These are phyloP conservation scores for Falco peregrinus DNA, from an alignment of 2,797 vertebrate genomes.

Conservation along the genomic window DNA sequence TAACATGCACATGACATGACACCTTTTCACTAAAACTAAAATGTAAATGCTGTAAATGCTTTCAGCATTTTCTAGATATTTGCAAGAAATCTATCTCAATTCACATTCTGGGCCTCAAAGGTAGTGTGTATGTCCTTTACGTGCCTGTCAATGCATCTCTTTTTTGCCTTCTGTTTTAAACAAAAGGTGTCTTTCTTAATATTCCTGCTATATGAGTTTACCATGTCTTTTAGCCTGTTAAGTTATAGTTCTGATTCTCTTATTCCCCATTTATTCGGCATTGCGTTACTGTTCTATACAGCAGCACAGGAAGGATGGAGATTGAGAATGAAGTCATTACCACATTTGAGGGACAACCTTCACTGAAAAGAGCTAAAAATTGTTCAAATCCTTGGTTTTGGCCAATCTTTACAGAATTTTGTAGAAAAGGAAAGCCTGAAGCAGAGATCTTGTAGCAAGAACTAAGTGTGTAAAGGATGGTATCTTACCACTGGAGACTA, in stretches of 20 bases:
- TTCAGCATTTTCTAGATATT: neutral
- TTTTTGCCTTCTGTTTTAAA: fast-evolving
- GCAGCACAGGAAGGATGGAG: neutral
- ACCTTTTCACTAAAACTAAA: neutral
- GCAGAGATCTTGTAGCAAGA: neutral
- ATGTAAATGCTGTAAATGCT: neutral
- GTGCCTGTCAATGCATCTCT: fast-evolving
- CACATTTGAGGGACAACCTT: neutral
- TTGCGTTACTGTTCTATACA: neutral
- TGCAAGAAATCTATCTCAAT: neutral
- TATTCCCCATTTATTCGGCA: neutral
- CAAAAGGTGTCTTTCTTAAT: neutral
- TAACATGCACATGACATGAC: neutral
- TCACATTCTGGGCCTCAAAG: neutral
- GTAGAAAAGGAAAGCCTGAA: neutral
- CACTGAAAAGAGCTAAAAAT: neutral
- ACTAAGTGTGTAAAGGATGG: neutral
- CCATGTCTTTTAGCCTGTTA: fast-evolving
- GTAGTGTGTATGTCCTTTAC: neutral
- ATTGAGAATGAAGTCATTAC: neutral
- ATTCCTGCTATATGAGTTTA: neutral
- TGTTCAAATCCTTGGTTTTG: neutral
- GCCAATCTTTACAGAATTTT: neutral
- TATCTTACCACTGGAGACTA: neutral
- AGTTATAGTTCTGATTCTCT: neutral